These are phyloP conservation scores for Sthenelais limicola DNA, from an alignment of 2,888 invertebrate species.

Conservation along the genomic window DNA sequence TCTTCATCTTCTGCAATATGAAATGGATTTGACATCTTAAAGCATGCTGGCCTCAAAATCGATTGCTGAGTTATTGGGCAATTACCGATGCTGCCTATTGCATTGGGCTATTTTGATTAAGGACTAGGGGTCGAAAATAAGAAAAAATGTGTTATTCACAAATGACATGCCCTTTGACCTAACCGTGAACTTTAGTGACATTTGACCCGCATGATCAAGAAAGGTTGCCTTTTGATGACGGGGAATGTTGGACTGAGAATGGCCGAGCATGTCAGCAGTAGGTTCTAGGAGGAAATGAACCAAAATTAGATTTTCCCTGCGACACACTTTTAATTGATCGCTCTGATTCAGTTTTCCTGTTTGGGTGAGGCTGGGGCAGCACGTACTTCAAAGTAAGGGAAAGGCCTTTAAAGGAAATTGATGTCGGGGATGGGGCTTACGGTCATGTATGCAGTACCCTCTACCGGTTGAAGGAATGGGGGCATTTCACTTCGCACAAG, in stretches of 20 bases:
- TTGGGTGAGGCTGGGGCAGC: background rate
- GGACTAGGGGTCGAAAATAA: too few relatives aligned
- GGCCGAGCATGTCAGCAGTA: background rate
- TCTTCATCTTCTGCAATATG: too few relatives aligned
- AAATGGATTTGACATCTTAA: too few relatives aligned
- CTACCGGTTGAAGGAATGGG: background rate
- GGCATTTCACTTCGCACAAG: background rate
- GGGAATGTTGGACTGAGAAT: background rate
- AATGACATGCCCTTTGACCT: conserved; percentile 6
- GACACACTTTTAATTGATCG: conserved; percentile 32
- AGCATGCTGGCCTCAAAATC: too few relatives aligned
- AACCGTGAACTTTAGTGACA: background rate
- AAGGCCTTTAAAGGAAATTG: conserved; percentile 34
- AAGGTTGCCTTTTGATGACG: conserved; percentile 10
- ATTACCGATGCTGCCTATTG: too few relatives aligned
- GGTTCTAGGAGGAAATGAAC: background rate
- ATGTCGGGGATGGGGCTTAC: background rate
- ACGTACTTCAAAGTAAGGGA: conserved; percentile 16
- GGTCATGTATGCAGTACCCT: conserved; percentile 15
- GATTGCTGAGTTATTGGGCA: too few relatives aligned
- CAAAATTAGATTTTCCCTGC: conserved; percentile 8
- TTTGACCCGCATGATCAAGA: conserved; percentile 10
- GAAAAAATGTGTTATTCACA: too few relatives aligned
- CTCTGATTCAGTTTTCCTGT: conserved; percentile 33
- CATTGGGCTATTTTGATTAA: too few relatives aligned